Conservation (phyloP, 2,113 vertebrate genomes). For the Psettodes erumei region DNA sequence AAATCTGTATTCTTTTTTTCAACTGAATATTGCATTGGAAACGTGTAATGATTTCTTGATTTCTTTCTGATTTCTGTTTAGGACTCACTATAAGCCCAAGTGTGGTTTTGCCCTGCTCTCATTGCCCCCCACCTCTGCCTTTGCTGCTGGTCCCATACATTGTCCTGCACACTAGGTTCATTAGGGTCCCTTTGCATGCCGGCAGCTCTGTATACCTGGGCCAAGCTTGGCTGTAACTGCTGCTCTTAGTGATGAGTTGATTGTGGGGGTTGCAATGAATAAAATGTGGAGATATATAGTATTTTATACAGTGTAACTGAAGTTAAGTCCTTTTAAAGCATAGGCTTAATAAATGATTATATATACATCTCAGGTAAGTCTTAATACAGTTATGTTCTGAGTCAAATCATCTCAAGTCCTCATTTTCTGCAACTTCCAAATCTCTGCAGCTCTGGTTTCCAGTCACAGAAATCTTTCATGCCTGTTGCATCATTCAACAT, state of each 20-base stretch:
- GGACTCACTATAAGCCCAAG: not conserved
- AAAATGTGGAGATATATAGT: too few species aligned
- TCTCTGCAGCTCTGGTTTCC: too few species aligned
- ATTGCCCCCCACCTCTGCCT: not conserved
- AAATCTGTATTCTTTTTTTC: not conserved
- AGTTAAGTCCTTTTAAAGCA: too few species aligned
- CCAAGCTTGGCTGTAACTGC: slow-evolving; percentile 38
- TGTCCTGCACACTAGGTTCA: slow-evolving; percentile 50
- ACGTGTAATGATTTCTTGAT: slow-evolving; percentile 6
- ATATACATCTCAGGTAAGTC: too few species aligned
- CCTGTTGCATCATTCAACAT: too few species aligned
- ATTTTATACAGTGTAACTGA: too few species aligned
- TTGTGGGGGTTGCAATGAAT: slow-evolving; percentile 30
- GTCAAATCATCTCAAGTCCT: too few species aligned
- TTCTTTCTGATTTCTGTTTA: too few species aligned
- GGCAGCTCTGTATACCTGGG: slow-evolving; percentile 45
- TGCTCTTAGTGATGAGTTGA: slow-evolving; percentile 53
- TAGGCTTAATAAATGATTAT: too few species aligned
- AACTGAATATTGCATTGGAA: not conserved
- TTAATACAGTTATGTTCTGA: too few species aligned
- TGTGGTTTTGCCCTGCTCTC: not conserved
- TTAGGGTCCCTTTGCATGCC: slow-evolving; percentile 46
- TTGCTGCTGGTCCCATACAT: slow-evolving; percentile 46
- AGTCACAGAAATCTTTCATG: too few species aligned
- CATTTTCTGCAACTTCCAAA: too few species aligned